Base-by-base conservation (phyloP, 2,797 vertebrate genomes). In the Labeo calbasu region DNA sequence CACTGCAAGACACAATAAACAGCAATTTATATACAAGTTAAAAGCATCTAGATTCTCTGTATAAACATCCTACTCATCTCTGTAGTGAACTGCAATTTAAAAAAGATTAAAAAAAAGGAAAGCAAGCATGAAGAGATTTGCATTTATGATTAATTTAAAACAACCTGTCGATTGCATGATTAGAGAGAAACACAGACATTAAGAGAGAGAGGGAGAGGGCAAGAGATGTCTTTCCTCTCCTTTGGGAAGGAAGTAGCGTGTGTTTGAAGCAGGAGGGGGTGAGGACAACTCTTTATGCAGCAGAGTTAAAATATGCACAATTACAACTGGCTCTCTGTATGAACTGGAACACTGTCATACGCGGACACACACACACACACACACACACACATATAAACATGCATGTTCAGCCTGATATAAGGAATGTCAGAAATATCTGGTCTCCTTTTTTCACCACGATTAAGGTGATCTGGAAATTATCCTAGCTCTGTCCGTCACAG, bases 111-210 rank as follows among this genome's bases (percentile, higher is more conserved):
- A n/a, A 12, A 48, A 81, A 76, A 51, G n/a, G 28, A 65, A 68
- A 69, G 59, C 40, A 57, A 48, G 23, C 63, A 69, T 36, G 17
- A 70, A 55, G 19, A 78, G 19, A 79, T 79, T 79, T 84, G 55
- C 76, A 84, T 84, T 78, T 46, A 61, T 79, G 66, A 71, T 84
- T 84, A 51, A 84, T 84, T 84, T 79, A 84, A 63, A 71, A 72
- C 72, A 83, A 83, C 55, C 66, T 84, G 83, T 84, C 76, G 11
- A 84, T 84, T 17, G 28, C 66, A 71, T 84, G 76, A 84, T 84
- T 70, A 79, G 46, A 71, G 83, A 71, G 75, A 19, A 50, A 69
- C n/a, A 81, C 50, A 81, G 51, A 68, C 48, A 77, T 57, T 57
- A 61, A 21, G n/a, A 25, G 48, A 15, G 75, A 48, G 48, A 17